Evolutionary conservation across 2,888 invertebrate genomes (phyloP).

Genomic region (Tricholauxania praeusta): DNA sequence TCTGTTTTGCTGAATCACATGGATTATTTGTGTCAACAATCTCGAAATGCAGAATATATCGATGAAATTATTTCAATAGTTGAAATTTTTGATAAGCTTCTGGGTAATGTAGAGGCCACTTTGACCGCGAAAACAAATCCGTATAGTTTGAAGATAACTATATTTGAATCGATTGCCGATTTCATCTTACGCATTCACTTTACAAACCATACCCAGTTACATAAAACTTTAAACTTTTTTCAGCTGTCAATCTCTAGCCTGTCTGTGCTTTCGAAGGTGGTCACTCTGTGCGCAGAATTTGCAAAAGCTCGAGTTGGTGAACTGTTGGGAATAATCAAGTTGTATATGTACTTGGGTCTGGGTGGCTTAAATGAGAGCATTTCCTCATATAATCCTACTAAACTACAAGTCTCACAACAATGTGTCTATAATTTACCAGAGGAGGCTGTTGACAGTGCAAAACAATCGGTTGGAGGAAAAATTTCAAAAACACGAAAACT

Average conservation of each 20-base stretch:
- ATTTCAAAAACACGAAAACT: slow-evolving; percentile 63
- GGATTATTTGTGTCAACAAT: not conserved
- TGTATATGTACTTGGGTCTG: slow-evolving; percentile 71
- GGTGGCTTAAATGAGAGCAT: slow-evolving; percentile 57
- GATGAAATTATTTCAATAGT: slow-evolving; percentile 2
- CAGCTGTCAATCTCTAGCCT: slow-evolving; percentile 45
- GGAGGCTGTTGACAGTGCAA: slow-evolving; percentile 45
- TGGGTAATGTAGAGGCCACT: not conserved
- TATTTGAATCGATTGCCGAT: slow-evolving; percentile 5
- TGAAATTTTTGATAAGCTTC: slow-evolving; percentile 3
- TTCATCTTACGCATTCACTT: slow-evolving; percentile 10
- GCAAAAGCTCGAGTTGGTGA: slow-evolving; percentile 67
- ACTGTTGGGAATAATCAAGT: slow-evolving; percentile 72
- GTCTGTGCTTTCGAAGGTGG: slow-evolving; percentile 56
- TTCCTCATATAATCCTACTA: slow-evolving; percentile 63
- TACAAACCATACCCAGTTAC: not conserved
- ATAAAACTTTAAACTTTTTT: not conserved
- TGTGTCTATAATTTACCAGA: slow-evolving; percentile 70
- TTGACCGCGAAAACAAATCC: not conserved
- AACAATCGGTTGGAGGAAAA: slow-evolving; percentile 71
- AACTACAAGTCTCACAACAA: slow-evolving; percentile 73
- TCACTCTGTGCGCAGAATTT: slow-evolving; percentile 58
- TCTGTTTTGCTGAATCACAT: slow-evolving; percentile 9
- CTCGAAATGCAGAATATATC: slow-evolving; percentile 3
- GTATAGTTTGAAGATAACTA: not conserved